phyloP scores from a whole-genome alignment of 2,797 vertebrate species.

The Lacerta bilineata region DNA sequence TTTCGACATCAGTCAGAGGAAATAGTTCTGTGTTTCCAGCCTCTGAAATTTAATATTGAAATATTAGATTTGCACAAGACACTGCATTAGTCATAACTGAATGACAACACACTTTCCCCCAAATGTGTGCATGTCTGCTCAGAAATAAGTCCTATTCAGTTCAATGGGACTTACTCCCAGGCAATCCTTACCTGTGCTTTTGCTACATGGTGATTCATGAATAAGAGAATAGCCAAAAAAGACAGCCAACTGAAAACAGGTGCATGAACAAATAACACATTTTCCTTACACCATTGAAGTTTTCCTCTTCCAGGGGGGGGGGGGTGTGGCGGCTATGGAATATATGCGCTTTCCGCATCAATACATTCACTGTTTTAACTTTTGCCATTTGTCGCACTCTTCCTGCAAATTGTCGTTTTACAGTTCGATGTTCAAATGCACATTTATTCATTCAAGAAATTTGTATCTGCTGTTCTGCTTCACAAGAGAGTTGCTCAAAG shows the following conservation, averaged over 20 bases:
- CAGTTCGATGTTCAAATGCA: not conserved
- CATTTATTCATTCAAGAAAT: no score
- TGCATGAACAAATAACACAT: not conserved
- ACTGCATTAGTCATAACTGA: not conserved
- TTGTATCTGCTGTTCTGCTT: no score
- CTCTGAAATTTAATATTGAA: not conserved
- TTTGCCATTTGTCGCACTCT: not conserved
- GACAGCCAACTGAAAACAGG: not conserved
- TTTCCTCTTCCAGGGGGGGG: not conserved
- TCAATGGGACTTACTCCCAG: no score
- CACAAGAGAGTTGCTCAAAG: no score
- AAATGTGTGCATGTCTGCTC: not conserved
- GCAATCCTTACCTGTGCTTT: not conserved
- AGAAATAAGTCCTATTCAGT: no score
- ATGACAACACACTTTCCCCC: not conserved
- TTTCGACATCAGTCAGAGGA: not conserved
- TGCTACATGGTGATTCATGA: not conserved
- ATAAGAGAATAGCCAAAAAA: not conserved
- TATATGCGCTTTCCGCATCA: not conserved
- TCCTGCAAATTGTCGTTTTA: not conserved
- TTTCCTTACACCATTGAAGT: not conserved
- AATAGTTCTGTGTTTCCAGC: not conserved
- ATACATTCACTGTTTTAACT: not conserved
- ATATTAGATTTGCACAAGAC: constrained; percentile 9
- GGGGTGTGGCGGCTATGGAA: not conserved